Evolutionary conservation across 2,113 vertebrate genomes (phyloP).

Genomic region (Phylloscopus trochilus): DNA sequence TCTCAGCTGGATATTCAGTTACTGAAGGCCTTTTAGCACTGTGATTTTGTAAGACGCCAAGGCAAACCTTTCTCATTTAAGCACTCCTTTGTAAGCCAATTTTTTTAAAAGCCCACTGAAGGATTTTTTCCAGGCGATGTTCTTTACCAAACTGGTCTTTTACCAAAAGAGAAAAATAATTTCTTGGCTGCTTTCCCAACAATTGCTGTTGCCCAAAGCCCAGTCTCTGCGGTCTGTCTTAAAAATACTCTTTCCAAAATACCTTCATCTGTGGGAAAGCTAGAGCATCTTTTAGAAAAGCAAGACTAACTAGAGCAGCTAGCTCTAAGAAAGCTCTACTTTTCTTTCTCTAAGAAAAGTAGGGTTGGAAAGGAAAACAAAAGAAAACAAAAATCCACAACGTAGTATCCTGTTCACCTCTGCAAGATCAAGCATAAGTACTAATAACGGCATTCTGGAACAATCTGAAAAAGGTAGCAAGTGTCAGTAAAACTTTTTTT

Average conservation of each 20-base stretch:
- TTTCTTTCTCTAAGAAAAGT: not conserved
- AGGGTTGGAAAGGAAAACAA: not conserved
- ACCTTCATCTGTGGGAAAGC: not conserved
- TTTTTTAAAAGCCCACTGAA: not conserved
- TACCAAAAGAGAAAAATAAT: not conserved
- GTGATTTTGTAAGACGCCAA: not conserved
- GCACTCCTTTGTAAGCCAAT: not conserved
- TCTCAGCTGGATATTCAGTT: not conserved
- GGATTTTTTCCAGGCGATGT: not conserved
- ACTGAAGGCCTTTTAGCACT: not conserved
- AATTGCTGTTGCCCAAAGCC: not conserved
- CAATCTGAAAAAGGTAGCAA: not conserved
- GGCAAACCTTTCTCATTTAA: not conserved
- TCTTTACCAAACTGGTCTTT: not conserved
- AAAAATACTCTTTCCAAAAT: not conserved
- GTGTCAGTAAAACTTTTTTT: not conserved
- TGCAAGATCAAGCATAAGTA: not conserved
- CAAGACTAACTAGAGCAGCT: not conserved
- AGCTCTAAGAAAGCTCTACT: too few relatives aligned
- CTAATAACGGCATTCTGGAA: not conserved
- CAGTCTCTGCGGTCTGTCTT: not conserved
- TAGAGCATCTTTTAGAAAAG: not conserved
- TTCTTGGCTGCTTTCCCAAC: not conserved
- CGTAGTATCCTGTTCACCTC: not conserved
- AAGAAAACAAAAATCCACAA: not conserved